These are phyloP conservation scores for Prionace glauca DNA, from an alignment of 2,797 vertebrate genomes.

Conservation along the genomic window DNA sequence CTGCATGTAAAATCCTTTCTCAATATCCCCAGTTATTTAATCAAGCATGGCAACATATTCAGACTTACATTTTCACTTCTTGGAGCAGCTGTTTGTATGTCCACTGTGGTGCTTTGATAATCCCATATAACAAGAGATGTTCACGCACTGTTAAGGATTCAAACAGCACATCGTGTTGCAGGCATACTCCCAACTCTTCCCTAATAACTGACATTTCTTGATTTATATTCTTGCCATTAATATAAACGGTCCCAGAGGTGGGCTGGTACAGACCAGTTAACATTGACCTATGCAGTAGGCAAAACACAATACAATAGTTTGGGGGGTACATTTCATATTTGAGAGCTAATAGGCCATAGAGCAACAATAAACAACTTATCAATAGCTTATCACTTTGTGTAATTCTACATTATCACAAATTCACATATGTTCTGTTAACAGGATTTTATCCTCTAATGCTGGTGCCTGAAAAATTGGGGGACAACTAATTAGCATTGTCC, in stretches of 20 bases:
- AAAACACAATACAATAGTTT: background rate
- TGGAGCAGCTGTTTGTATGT: slow-evolving; percentile 44
- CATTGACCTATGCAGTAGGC: slow-evolving; percentile 51
- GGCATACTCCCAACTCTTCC: slow-evolving; percentile 58
- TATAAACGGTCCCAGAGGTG: slow-evolving; percentile 51
- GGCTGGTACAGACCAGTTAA: slow-evolving; percentile 55
- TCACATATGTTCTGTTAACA: too few species aligned
- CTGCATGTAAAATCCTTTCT: background rate
- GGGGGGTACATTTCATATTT: background rate
- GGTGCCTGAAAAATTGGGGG: background rate
- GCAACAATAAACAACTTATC: background rate
- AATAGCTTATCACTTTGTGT: too few species aligned
- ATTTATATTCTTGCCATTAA: slow-evolving; percentile 55
- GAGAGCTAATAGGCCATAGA: background rate
- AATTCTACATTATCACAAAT: background rate
- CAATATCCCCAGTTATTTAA: background rate
- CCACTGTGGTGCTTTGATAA: slow-evolving; percentile 51
- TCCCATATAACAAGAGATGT: slow-evolving; percentile 55
- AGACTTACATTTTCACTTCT: slow-evolving; percentile 50
- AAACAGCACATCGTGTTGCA: slow-evolving; percentile 56
- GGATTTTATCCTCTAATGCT: background rate
- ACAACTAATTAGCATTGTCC: background rate
- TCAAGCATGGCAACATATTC: background rate
- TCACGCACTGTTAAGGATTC: slow-evolving; percentile 52
- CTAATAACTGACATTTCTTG: slow-evolving; percentile 50